phyloP scores from a whole-genome alignment of 2,888 invertebrate species.

The Oxytorus armatus region DNA sequence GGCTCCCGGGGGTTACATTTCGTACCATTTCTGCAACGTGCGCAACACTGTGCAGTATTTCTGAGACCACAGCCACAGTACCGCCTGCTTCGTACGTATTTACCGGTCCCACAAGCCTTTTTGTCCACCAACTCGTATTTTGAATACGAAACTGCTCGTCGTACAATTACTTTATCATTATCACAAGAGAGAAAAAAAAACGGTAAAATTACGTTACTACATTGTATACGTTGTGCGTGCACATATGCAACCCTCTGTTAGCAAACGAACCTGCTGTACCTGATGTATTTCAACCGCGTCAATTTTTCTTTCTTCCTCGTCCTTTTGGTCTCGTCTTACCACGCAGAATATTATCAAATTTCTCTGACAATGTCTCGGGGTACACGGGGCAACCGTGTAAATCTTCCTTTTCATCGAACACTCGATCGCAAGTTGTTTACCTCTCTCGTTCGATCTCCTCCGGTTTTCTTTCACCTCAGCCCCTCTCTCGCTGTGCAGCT shows the following conservation, averaged over 20 bases:
- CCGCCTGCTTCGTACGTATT: slow-evolving; percentile 51
- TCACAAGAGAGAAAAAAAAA: slow-evolving; percentile 27
- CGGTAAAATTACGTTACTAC: not conserved
- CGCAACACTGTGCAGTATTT: slow-evolving; percentile 19
- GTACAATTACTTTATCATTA: slow-evolving; percentile 48
- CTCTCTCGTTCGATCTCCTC: slow-evolving; percentile 31
- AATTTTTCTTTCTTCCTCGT: not conserved
- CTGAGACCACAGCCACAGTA: slow-evolving; percentile 39
- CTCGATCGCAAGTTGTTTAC: slow-evolving; percentile 31
- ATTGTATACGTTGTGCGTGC: too few relatives aligned
- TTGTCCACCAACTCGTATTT: slow-evolving; percentile 42
- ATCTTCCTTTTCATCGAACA: slow-evolving; percentile 17
- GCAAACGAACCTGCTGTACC: not conserved
- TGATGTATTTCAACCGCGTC: not conserved
- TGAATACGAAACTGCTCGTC: slow-evolving; percentile 55
- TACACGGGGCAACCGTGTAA: slow-evolving; percentile 25
- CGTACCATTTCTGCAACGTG: slow-evolving; percentile 49
- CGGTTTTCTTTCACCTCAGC: slow-evolving; percentile 32
- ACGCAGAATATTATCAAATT: slow-evolving; percentile 6
- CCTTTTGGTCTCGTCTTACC: not conserved
- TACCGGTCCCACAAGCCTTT: slow-evolving; percentile 15
- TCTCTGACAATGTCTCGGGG: slow-evolving; percentile 30
- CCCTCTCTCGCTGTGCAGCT: slow-evolving; percentile 43
- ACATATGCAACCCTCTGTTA: not conserved
- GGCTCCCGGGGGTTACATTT: slow-evolving; percentile 43